These are phyloP conservation scores for Atrichornis clamosus DNA, from an alignment of 2,113 vertebrate genomes.

Conservation along the genomic window DNA sequence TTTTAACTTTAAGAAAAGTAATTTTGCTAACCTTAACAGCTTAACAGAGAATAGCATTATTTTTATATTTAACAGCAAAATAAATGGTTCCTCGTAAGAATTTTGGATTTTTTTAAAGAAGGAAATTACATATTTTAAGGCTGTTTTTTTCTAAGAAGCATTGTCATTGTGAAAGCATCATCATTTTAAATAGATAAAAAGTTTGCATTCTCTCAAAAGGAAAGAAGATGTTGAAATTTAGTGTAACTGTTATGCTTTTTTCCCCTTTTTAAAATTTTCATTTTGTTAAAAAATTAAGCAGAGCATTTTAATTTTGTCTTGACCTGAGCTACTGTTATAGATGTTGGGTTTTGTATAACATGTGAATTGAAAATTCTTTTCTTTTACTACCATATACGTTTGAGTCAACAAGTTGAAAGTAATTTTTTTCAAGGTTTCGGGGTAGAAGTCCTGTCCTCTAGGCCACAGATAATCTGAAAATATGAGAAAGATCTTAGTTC, in stretches of 20 bases:
- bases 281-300: neutral
- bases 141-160: neutral
- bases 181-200: neutral
- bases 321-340: neutral
- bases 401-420: neutral
- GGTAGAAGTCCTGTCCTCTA: neutral
- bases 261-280: fast-evolving
- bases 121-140: neutral
- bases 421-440: neutral
- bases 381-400: neutral
- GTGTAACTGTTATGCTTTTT: neutral
- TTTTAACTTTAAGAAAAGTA: neutral
- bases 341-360: neutral
- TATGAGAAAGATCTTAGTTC: neutral
- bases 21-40: neutral
- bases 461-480: neutral
- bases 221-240: neutral
- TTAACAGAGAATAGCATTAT: neutral
- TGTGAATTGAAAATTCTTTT: neutral
- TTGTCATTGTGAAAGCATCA: neutral
- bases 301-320: neutral
- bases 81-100: neutral
- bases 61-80: neutral
- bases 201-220: neutral
- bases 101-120: neutral